Evolutionary conservation across 2,797 vertebrate species (phyloP).

Genomic region (Ataeniobius toweri): DNA sequence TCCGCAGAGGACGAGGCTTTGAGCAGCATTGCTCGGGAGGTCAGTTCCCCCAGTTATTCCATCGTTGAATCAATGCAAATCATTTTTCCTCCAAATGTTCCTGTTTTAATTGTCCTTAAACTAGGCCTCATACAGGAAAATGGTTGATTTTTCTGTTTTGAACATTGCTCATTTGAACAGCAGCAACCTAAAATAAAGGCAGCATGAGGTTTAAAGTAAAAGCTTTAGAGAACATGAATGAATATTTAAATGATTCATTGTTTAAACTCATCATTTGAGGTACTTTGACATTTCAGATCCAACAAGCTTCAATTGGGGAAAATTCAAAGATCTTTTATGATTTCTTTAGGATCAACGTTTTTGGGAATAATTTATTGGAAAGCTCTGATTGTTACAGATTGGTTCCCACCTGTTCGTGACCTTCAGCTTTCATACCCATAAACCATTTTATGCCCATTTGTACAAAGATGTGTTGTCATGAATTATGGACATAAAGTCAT

Average conservation of each 20-base stretch:
- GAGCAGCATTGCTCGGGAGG: slow-evolving; percentile 96
- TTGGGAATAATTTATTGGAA: not conserved
- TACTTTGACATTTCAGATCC: not conserved
- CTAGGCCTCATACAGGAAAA: not conserved
- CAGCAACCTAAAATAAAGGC: not conserved
- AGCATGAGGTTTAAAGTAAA: not conserved
- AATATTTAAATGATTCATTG: not conserved
- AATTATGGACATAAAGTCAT: not conserved
- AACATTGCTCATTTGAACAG: slow-evolving; percentile 10
- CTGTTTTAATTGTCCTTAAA: slow-evolving; percentile 4
- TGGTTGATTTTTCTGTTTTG: not conserved
- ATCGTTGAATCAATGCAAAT: slow-evolving; percentile 25
- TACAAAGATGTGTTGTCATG: not conserved
- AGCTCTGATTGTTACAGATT: not conserved
- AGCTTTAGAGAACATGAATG: not conserved
- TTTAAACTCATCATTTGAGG: not conserved
- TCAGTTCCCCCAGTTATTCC: slow-evolving; percentile 64
- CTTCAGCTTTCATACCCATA: not conserved
- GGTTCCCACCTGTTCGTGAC: not conserved
- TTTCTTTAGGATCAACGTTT: not conserved
- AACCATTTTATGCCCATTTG: not conserved
- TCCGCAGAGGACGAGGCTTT: slow-evolving; percentile 98
- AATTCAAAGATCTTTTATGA: not conserved
- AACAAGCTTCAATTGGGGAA: not conserved
- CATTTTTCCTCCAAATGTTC: slow-evolving; percentile 12